Evolutionary conservation across 2,797 vertebrate species (phyloP), one percentile per base, ranked within the genome.

Genomic region (Poecilia velifera): DNA sequence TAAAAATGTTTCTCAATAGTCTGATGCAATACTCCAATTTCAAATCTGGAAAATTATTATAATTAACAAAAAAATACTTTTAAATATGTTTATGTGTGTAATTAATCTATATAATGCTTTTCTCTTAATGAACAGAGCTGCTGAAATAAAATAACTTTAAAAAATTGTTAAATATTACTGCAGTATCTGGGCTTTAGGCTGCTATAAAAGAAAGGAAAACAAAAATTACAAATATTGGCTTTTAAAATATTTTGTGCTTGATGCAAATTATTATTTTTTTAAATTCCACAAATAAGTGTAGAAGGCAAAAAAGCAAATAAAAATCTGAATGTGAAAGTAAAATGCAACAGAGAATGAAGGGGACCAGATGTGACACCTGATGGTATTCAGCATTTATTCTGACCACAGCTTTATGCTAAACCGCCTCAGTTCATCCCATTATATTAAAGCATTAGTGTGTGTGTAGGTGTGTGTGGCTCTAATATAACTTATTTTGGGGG

Each of bases 361-460:
- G 80, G 76, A 84, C 41, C 28, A 71, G 62, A 72, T 78, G 71
- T 83, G 77, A 87, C 79, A 86, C 43, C 55, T 88, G 82, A 84
- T 86, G 43, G 46, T 77, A 88, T 89, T 89, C 81, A 88, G 84
- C 79, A 86, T 89, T 88, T 82, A 87, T 85, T 82, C 85, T 89
- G 81, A 89, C 84, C 79, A 68, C 83, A 84, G 84, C 76, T 85
- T 82, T 88, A 90, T 86, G 86, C 82, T 85, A 84, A 90, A 88
- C 77, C 43, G 53, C 76, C 82, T 81, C 64, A 74, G 72, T 84
- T 86, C 79, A 86, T 82, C 53, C 79, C 43, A 64, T 84, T 86
- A 80, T 72, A 88, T 83, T 79, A 72, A 72, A 1, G 2, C 53
- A 76, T 51, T 43, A 55, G 74, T 39, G 2, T 1, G 47, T 59